Percentiles rank a stretch among this genome's conserved stretches.
These are phyloP conservation scores for Porites lobata DNA, from an alignment of 92 coral and sea anemone species.

Conservation along the genomic window DNA sequence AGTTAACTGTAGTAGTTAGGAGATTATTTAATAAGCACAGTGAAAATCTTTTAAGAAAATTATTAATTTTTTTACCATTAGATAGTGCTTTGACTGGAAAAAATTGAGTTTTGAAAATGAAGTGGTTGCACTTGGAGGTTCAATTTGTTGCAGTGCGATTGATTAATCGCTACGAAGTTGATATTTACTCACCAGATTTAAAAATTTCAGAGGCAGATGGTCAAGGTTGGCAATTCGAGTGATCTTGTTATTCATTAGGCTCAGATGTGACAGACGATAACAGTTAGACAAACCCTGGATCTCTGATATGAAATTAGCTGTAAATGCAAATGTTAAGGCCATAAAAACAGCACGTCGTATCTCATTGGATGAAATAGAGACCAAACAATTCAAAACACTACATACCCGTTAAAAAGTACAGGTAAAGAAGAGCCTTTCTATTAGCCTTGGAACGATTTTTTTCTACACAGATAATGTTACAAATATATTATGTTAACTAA, in stretches of 20 bases:
- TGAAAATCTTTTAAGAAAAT: no score
- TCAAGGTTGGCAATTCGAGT: conserved; percentile 81
- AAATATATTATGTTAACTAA: not conserved
- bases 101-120: no score
- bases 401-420: no score
- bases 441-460: no score
- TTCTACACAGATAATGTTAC: not conserved
- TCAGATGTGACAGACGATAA: conserved; percentile 76
- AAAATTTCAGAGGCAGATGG: conserved; percentile 74
- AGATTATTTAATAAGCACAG: not conserved
- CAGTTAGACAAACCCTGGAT: conserved; percentile 88
- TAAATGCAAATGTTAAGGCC: not conserved
- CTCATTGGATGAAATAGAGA: no score
- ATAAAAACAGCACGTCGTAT: no score
- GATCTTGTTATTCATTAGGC: conserved; percentile 83
- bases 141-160: no score
- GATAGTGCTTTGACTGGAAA: no score
- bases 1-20: not conserved
- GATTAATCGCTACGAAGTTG: not conserved
- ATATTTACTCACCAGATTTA: conserved; percentile 75
- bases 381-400: no score
- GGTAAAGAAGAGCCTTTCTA: no score
- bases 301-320: conserved; percentile 88
- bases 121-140: no score
- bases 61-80: no score